phyloP scores from a whole-genome alignment of 2,888 invertebrate genomes.

The Chymomyza procnemis region DNA sequence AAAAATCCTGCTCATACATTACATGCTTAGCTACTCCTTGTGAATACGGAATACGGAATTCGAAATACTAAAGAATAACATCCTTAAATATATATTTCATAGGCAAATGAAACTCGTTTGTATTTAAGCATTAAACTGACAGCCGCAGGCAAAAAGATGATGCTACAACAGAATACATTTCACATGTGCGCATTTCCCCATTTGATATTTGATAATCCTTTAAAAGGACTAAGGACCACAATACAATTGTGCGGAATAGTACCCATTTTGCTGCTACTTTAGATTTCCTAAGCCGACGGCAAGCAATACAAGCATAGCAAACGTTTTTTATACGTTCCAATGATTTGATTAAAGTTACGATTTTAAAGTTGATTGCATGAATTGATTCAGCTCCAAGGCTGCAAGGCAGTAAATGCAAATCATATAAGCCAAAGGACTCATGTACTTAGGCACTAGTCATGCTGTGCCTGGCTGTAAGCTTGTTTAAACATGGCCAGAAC shows the following conservation, averaged over 20 bases:
- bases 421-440: neutral
- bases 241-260: neutral
- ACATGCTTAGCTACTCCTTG: neutral
- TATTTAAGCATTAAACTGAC: slow-evolving; percentile 53
- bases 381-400: neutral
- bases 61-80: slow-evolving; percentile 8
- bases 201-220: neutral
- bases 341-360: neutral
- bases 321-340: neutral
- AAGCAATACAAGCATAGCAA: neutral
- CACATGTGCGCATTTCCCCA: neutral
- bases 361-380: neutral
- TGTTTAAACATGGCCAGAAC: neutral
- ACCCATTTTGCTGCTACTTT: neutral
- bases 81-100: slow-evolving; percentile 29
- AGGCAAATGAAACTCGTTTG: slow-evolving; percentile 57
- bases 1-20: slow-evolving; percentile 26
- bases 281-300: neutral
- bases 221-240: neutral
- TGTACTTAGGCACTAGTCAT: neutral
- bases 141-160: slow-evolving; percentile 34
- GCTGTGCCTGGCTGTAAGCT: neutral
- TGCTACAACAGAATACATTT: slow-evolving; percentile 14
- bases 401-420: neutral
- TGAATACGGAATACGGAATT: slow-evolving; percentile 14